phyloP scores from a whole-genome alignment of 2,113 vertebrate species.

The Stercorarius parasiticus region DNA sequence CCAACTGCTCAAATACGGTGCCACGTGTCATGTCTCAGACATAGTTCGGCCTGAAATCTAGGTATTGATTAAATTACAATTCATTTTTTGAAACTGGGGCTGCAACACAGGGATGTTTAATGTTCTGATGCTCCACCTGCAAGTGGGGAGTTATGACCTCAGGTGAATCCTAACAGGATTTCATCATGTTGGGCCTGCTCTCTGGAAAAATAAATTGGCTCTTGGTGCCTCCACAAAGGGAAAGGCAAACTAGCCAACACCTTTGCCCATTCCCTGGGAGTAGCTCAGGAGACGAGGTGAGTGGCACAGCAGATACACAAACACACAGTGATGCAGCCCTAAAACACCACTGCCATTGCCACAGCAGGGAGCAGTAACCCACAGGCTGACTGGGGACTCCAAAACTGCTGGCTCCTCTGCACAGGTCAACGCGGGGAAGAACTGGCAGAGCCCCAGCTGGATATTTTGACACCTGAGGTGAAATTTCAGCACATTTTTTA shows the following conservation, averaged over 20 bases:
- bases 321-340: neutral
- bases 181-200: neutral
- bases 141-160: neutral
- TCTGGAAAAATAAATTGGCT: neutral
- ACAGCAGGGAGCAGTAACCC: neutral
- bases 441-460: neutral
- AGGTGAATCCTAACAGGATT: neutral
- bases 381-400: neutral
- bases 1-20: neutral
- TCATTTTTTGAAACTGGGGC: neutral
- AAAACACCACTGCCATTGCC: neutral
- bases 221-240: neutral
- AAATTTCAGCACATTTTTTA: neutral
- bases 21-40: neutral
- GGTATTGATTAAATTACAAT: neutral
- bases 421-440: neutral
- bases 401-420: neutral
- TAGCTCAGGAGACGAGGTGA: neutral
- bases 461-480: neutral
- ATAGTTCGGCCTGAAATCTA: neutral
- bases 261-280: neutral
- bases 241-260: neutral
- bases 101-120: neutral
- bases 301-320: neutral
- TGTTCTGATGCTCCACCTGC: neutral